Evolutionary conservation across 2,797 vertebrate species (phyloP), one percentile per base, ranked within the genome.

Genomic region (Sebastes kiyomatsui): DNA sequence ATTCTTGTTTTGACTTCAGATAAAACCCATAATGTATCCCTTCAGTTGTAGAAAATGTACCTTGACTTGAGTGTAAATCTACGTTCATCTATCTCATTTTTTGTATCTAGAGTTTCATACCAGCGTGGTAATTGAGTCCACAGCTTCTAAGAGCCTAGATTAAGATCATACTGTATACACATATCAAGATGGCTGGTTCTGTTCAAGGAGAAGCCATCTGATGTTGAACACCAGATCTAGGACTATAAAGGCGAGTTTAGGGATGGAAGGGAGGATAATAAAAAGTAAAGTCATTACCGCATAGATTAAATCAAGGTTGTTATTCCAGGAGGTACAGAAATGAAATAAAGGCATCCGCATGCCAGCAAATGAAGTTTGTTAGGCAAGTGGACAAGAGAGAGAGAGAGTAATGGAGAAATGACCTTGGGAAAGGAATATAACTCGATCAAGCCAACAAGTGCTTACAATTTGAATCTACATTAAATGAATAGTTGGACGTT

Each of bases 241-340:
- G 8, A 22, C 12, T 49, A 23, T 33, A 69, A 81, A 69, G 16
- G 8, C 2, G 7, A 30, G n/a, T 77, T 81, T 73, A 62, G 52
- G 22, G 62, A 70, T 25, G 33, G 23, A 74, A 32, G 20, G 62
- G 12, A 49, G 58, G 28, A 75, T 77, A 60, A 79, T 72, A 59
- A 66, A 71, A 73, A 59, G 49, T 80, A 86, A 81, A 5, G 1
- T 81, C 58, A 78, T 87, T 83, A 85, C n/a, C 27, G 25, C 60
- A 2, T 12, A 54, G 16, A 89, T 83, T 84, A 5, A 67, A 76
- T 90, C 52, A 83, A 72, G 18, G 46, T 52, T 52, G 18, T 20
- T 85, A 66, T 75, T 84, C 75, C 75, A 86, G 64, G 49, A 78
- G 71, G 49, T 58, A 27, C 18, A 76, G 20, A 77, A 68, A 82